Evolutionary conservation across 2,797 vertebrate genomes (phyloP).

Genomic region (Crypturellus tataupa): DNA sequence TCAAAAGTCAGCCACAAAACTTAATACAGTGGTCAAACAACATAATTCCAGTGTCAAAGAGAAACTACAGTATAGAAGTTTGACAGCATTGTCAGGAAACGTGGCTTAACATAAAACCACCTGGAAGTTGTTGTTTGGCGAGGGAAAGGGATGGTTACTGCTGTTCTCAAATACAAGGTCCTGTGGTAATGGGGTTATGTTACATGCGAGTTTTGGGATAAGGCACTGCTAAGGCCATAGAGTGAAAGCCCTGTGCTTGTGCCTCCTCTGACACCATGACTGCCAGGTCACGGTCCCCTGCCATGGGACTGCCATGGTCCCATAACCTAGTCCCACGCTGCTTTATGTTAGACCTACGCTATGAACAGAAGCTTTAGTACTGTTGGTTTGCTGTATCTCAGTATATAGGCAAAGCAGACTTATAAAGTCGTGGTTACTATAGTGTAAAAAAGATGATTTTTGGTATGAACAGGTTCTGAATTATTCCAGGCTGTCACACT

Average conservation of each 20-base stretch:
- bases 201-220: background rate
- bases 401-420: background rate
- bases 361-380: background rate
- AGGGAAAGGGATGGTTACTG: background rate
- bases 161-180: background rate
- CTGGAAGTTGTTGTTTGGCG: background rate
- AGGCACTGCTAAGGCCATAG: background rate
- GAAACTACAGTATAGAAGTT: conserved; percentile 31
- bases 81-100: conserved; percentile 30
- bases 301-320: background rate
- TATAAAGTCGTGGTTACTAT: background rate
- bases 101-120: conserved; percentile 11
- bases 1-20: conserved; percentile 29
- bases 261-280: background rate
- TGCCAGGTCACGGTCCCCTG: background rate
- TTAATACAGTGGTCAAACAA: conserved; percentile 17
- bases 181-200: background rate
- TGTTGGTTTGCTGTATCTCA: background rate
- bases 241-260: background rate
- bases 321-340: background rate
- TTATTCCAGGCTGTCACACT: background rate
- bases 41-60: conserved; percentile 1
- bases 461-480: background rate
- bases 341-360: background rate
- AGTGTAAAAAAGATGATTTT: background rate